Evolutionary conservation across 2,888 invertebrate species (phyloP), one percentile per base, ranked within the genome.

Genomic region (Lobophora halterata): DNA sequence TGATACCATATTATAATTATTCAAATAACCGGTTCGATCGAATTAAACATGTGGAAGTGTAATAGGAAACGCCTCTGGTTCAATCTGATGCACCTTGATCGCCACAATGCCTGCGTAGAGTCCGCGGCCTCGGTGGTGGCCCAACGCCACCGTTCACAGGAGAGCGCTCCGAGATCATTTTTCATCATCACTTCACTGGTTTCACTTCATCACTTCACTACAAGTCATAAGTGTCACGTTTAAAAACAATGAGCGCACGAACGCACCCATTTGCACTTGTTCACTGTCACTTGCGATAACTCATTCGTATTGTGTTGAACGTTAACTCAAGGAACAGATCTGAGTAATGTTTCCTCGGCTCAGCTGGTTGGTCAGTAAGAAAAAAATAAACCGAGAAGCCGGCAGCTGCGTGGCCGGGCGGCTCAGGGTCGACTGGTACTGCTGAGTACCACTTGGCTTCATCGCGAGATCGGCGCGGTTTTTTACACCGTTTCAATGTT

Each of bases 81-180:
- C 52, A 52, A 61, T 62, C 61, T 68, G 63, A 54, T 71, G 69
- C 74, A 88, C 88, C 88, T 88, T 88, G 87, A 68, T 91, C 91
- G 61, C 90, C 91, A 55, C 89, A 88, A 65, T 89, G 88, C 64
- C 88, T 78, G 55, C 90, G 81, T 35, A 88, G 85, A 58, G 86
- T 88, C 65, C 86, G 74, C 46, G 85, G 85, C 71, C 83, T 79
- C 57, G 71, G 71, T 28, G 87, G 73, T 26, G 67, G 70, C n/a
- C 80, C 62, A 69, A 76, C 62, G 68, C 86, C 70, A 71, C 88
- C 71, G 55, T 74, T 77, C 71, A 72, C 69, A 62, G 71, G 72
- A 58, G 73, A 74, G 66, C 81, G 85, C 62, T 88, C 82, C 60
- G 79, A 75, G 62, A 83, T 71, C 87, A 87, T 87, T 75, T 78